phyloP scores from a whole-genome alignment of 2,888 invertebrate genomes.

The Drosophila suboccidentalis region DNA sequence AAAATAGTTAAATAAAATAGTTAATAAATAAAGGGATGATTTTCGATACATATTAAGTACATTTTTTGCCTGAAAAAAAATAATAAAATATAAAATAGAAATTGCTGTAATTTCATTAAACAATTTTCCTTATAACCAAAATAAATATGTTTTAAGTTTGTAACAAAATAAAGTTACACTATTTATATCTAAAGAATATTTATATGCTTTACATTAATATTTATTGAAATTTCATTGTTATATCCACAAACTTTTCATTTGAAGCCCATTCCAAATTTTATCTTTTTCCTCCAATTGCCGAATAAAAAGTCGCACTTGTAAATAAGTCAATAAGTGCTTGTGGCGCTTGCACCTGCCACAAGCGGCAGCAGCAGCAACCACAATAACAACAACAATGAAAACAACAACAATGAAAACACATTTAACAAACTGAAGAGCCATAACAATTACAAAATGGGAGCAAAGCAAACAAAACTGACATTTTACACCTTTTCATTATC shows the following conservation, averaged over 20 bases:
- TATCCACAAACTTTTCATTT: neutral
- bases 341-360: constrained; percentile 47
- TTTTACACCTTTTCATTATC: constrained; percentile 81
- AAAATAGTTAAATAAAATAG: no score
- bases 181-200: no score
- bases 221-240: neutral
- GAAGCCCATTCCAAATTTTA: neutral
- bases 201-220: no score
- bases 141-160: no score
- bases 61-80: no score
- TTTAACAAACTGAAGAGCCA: constrained; percentile 36
- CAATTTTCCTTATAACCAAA: no score
- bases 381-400: constrained; percentile 16
- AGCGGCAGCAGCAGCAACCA: constrained; percentile 1
- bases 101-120: no score
- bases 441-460: constrained; percentile 69
- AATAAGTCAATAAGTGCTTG: constrained; percentile 19
- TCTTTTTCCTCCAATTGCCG: neutral
- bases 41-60: no score
- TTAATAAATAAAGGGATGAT: no score
- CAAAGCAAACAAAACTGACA: constrained; percentile 75
- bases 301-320: neutral
- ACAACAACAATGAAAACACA: constrained; percentile 13
- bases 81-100: no score
- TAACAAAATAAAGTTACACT: no score